Base-by-base conservation (phyloP, 2,888 invertebrate species). In the Tachina grossa region DNA sequence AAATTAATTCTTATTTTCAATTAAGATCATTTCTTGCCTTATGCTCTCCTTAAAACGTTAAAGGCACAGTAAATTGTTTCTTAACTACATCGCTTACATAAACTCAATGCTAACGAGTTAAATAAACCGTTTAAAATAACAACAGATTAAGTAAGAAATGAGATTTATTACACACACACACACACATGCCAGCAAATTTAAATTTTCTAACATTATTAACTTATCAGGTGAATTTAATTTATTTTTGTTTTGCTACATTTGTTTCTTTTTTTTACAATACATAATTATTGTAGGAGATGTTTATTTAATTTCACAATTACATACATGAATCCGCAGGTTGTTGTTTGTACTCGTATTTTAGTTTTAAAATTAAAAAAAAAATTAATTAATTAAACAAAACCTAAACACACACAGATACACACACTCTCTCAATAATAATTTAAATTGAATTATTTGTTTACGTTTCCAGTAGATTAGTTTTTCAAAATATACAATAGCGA, bases 391-490 rank as follows among this genome's bases (percentile, higher is more conserved):
- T 55, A 49, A 59, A 16, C 10, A 72, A 72, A 47, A 47, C n/a
- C 19, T 47, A 57, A 43, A 49, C 19, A 57, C 71, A 57, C 45
- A 19, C 19, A 55, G 9, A 51, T 43, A 68, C 57, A 69, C 51
- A 59, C 41, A 22, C 10, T 75, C 14, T 41, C 53, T 39, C 43
- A n/a, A 69, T 47, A 57, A 31, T 4, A 31, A 31, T 31, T 31
- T 31, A 31, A 71, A 63, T 71, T 16, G 31, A 49, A 65, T 43
- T 55, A 63, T 85, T 79, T 85, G 72, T 83, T 83, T 79, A 83
- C 83, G 47, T 76, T 85, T 82, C 78, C 82, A 78, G 57, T 78
- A 43, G 81, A 85, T 82, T 85, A 71, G 51, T 65, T 85, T 76
- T 84, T 49, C 43, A 65, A 31, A 63, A 65, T n/a, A 1, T n/a